phyloP scores from a whole-genome alignment of 1,140 invertebrate genomes.

The Bradysia coprophila region DNA sequence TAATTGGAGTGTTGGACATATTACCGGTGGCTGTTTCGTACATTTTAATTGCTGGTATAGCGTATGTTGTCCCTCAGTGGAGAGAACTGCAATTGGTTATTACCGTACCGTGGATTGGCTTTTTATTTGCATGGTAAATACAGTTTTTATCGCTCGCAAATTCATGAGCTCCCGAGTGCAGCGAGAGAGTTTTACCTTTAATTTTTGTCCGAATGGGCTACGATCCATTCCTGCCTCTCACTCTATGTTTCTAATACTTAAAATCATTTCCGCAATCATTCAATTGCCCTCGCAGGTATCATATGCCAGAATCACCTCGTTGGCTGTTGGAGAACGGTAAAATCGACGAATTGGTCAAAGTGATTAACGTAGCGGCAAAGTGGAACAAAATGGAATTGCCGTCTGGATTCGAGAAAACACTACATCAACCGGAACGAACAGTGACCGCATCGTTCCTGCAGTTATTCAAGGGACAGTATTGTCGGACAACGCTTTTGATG shows the following conservation, averaged over 20 bases:
- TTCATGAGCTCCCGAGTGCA: too few relatives aligned
- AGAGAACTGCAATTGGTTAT: constrained; percentile 46
- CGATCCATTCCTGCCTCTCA: neutral
- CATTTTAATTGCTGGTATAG: constrained; percentile 43
- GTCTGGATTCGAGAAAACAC: constrained; percentile 37
- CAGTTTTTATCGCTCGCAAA: too few relatives aligned
- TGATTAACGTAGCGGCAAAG: constrained; percentile 45
- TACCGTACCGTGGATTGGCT: constrained; percentile 41
- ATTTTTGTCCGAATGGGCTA: constrained; percentile 7
- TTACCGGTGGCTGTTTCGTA: constrained; percentile 50
- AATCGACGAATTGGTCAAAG: constrained; percentile 39
- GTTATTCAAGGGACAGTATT: constrained; percentile 35
- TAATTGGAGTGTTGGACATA: constrained; percentile 49
- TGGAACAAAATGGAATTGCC: constrained; percentile 37
- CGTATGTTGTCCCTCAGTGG: constrained; percentile 47
- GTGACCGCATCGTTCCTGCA: neutral
- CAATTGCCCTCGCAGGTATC: too few relatives aligned
- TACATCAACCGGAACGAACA: neutral
- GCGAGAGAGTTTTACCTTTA: constrained; percentile 6
- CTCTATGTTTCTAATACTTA: constrained; percentile 1
- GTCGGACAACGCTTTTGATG: constrained; percentile 39
- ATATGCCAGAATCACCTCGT: constrained; percentile 68
- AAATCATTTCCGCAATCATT: constrained; percentile 12
- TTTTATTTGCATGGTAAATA: constrained; percentile 40
- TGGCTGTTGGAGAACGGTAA: constrained; percentile 64